Percentiles rank a stretch among this genome's conserved stretches.
These are phyloP conservation scores for Petrocephalus microphthalmus DNA, from an alignment of 2,113 vertebrate genomes.

Conservation along the genomic window DNA sequence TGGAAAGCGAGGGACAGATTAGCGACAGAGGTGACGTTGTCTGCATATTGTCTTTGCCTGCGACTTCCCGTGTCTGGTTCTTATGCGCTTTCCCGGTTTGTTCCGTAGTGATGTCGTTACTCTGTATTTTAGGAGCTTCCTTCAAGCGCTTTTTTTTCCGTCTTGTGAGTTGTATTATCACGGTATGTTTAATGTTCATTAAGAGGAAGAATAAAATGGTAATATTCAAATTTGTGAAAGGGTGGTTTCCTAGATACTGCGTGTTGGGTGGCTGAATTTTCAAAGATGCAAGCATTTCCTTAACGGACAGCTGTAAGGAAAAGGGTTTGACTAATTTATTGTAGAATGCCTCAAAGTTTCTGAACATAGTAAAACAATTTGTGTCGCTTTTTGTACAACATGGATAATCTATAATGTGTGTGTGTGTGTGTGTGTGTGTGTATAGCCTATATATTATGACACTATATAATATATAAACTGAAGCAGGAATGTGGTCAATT, in stretches of 20 bases:
- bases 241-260: background rate
- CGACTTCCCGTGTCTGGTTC: background rate
- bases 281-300: background rate
- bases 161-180: slow-evolving; percentile 53
- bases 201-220: slow-evolving; percentile 29
- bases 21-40: slow-evolving; percentile 35
- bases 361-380: background rate
- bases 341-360: background rate
- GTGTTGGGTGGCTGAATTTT: background rate
- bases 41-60: slow-evolving; percentile 30
- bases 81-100: slow-evolving; percentile 29
- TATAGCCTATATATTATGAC: background rate
- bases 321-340: background rate
- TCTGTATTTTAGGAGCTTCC: slow-evolving; percentile 38
- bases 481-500: too few relatives aligned
- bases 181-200: slow-evolving; percentile 37
- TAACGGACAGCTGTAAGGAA: background rate
- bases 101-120: slow-evolving; percentile 46
- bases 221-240: slow-evolving; percentile 24
- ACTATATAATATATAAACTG: too few relatives aligned
- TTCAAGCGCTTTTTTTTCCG: slow-evolving; percentile 29
- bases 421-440: background rate
- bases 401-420: too few relatives aligned
- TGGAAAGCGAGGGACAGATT: background rate
- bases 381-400: background rate